Percentiles rank a stretch among this genome's conserved stretches.
phyloP scores from a whole-genome alignment of 2,888 invertebrate species.

The Calliopum simillimum region DNA sequence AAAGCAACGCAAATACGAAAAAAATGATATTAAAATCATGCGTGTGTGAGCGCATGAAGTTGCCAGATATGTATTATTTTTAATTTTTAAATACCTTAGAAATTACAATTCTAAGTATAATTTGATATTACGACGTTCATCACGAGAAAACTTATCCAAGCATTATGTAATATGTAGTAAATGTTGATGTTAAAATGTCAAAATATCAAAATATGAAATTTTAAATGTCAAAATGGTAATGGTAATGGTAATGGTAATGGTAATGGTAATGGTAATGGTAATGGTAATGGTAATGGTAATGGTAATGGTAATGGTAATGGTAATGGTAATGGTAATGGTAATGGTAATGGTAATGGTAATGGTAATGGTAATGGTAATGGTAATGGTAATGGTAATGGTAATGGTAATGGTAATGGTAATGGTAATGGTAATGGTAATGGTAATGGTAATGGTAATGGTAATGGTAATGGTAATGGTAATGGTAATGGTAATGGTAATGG shows the following conservation, averaged over 20 bases:
- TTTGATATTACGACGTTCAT: too few species aligned
- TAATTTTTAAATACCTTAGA: too few species aligned
- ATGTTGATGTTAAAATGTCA: too few species aligned
- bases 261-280: constrained; percentile 14
- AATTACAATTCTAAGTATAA: too few species aligned
- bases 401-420: constrained; percentile 13
- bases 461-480: neutral
- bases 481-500: neutral
- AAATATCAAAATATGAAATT: too few species aligned
- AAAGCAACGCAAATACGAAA: too few species aligned
- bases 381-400: constrained; percentile 8
- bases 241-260: constrained; percentile 10
- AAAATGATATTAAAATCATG: too few species aligned
- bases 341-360: constrained; percentile 18
- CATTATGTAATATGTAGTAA: too few species aligned
- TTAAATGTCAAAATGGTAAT: too few species aligned
- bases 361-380: constrained; percentile 13
- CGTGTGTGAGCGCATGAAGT: too few species aligned
- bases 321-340: constrained; percentile 18
- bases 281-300: constrained; percentile 9
- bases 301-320: constrained; percentile 13
- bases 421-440: constrained; percentile 1
- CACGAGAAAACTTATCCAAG: too few species aligned
- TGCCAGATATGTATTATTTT: too few species aligned
- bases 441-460: constrained; percentile 8